Evolutionary conservation across 2,113 vertebrate species (phyloP).

Genomic region (Trematocara variabile): DNA sequence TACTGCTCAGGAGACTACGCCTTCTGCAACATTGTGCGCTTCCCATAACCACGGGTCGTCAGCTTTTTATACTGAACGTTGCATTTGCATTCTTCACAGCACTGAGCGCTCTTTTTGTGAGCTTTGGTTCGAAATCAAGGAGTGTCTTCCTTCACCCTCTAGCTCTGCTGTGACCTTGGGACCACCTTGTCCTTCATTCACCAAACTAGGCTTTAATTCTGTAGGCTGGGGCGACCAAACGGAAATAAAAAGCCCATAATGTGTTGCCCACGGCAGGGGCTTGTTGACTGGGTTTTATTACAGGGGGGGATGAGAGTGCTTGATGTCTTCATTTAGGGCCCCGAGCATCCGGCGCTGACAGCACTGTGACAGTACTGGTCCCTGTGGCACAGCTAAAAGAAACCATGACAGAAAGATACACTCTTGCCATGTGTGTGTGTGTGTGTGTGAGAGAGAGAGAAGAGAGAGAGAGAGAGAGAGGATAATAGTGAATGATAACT

Average conservation of each 20-base stretch:
- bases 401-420: conserved; percentile 32
- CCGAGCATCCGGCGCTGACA: conserved; percentile 57
- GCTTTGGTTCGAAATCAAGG: neutral
- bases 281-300: conserved; percentile 79
- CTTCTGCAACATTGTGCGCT: neutral
- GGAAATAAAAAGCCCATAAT: conserved; percentile 78
- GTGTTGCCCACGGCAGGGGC: conserved; percentile 63
- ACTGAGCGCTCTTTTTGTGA: neutral
- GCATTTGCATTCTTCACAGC: neutral
- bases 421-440: neutral
- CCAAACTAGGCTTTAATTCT: conserved; percentile 72
- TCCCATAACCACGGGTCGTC: neutral
- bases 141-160: neutral
- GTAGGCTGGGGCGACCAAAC: conserved; percentile 64
- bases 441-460: neutral
- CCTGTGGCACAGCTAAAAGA: conserved; percentile 66
- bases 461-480: neutral
- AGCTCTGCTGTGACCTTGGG: conserved; percentile 68
- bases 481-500: no score
- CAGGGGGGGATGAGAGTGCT: conserved; percentile 60
- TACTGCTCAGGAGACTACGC: neutral
- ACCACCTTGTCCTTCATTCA: conserved; percentile 58
- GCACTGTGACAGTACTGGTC: conserved; percentile 59
- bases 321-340: conserved; percentile 79
- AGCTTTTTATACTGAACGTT: neutral